Base-by-base conservation (phyloP, 2,113 vertebrate genomes). In the Taxidea taxus region DNA sequence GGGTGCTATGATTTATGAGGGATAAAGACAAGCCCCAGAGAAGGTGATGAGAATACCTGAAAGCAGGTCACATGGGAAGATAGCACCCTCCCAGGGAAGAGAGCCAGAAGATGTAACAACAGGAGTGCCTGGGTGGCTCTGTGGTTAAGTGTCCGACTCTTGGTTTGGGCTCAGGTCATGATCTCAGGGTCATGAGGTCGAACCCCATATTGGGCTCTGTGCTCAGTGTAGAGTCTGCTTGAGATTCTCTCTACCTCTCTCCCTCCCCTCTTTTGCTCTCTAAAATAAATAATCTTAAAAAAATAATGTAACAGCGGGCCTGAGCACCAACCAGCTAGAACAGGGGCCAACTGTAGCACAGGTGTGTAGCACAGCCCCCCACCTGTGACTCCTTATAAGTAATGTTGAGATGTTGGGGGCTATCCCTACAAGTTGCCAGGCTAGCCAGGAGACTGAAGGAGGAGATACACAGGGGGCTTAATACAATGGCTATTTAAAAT, bases 291-390 rank as follows among this genome's bases (percentile, higher is more conserved):
- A n/a, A n/a, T 34, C 9, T 25, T 23, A 64, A 66, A 60, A 60
- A 91, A 60, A 77, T 39, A 54, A n/a, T 4, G 4, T 31, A 51
- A 37, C 7, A 82, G 2, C 4, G 47, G 62, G 29, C 7, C 47
- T 87, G 10, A 49, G 21, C 29, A 39, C 18, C 42, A 21, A 10
- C 25, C 13, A 62, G 7, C 39, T n/a, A 34, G 49, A 82, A 37
- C 10, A 16, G 20, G 11, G 25, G 9, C 13, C 42, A 29, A 15
- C 0, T 54, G 1, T 25, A 39, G 37, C 27, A 60, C 1, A 42
- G 21, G 25, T 2, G 7, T 0, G 4, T 44, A 25, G 34, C n/a
- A n/a, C n/a, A 18, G 23, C 13, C 23, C 20, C 15, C 3, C 10
- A 16, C 4, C 3, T 2, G 3, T 29, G 31, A 6, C 34, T 42